These are phyloP conservation scores for Eledone cirrhosa DNA, from an alignment of 2,888 invertebrate species.

Conservation along the genomic window DNA sequence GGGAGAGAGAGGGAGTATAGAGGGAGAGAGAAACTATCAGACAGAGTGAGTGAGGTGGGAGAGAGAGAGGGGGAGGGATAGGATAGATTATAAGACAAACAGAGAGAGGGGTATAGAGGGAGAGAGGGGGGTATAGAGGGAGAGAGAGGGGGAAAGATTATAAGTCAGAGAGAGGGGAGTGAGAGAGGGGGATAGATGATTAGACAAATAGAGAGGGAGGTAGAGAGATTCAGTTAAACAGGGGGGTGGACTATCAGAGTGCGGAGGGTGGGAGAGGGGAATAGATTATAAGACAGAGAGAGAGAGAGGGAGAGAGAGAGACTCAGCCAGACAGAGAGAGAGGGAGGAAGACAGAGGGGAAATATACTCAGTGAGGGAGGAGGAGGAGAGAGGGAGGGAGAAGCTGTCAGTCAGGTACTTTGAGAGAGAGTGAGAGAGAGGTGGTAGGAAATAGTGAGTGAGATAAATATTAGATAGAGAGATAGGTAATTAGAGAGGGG, in stretches of 20 bases:
- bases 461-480: background rate
- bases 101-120: background rate
- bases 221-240: background rate
- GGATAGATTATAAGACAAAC: background rate
- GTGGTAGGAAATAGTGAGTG: background rate
- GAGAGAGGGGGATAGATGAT: background rate
- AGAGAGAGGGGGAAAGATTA: background rate
- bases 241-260: background rate
- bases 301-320: no score
- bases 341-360: background rate
- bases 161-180: slow-evolving; percentile 3
- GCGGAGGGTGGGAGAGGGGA: background rate
- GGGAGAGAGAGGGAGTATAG: background rate
- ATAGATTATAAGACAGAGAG: background rate
- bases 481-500: background rate
- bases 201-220: background rate
- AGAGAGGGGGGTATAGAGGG: background rate
- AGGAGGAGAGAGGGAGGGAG: background rate
- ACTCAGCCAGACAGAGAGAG: background rate
- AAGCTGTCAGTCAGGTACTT: no score
- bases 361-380: background rate
- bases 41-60: background rate
- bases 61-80: no score
- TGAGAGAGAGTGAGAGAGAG: background rate
- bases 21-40: background rate